Evolutionary conservation across 64 coral and sea anemone genomes (phyloP), one percentile per base, ranked within the genome.

Genomic region (Montipora cactus): DNA sequence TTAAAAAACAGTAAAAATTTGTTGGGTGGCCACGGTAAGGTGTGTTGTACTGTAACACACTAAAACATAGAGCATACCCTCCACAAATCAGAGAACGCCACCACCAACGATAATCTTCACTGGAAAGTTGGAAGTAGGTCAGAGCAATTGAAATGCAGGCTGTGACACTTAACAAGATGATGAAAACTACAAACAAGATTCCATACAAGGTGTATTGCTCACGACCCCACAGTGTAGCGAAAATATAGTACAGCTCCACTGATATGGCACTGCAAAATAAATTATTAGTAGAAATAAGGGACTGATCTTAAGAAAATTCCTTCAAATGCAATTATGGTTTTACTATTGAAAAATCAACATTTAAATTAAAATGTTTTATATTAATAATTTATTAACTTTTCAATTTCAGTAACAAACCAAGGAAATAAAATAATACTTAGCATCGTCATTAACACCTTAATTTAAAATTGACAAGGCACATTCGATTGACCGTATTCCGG

Each of bases 141-240:
- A 99, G 84, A 20, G 94, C 97, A 13, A 99, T 96, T 13, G 97
- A 96, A 49, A 99, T 94, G 51, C 89, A 94, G 0, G 97, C 97
- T 2, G 97, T 99, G 44, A 99, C 97, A 80, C 95, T 99, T 10
- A 99, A 74, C 73, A 99, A 46, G 75, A 99, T 99, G 89, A 99
- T 87, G 49, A 99, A 99, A 4, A 96, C 97, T 16, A 99, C 59
- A 47, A 99, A 87, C 2, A 99, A 79, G 77, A 99, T 99, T 7
- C 97, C 97, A 76, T 99, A 99, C 50, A 99, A 80, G 4, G 97
- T 99, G 84, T 99, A 99, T 71, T 99, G 97, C 77, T 99, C 97
- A 49, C 95, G 95, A 51, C 97, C 97, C 97, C 97, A 99, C 66
- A 99, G 62, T 8, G 97, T 99, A 20, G 97, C 79, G 51, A 99